A percentile compares a stretch with the other conserved stretches of the same genome.
phyloP scores from a whole-genome alignment of 2,113 vertebrate genomes.

The Actenoides hombroni region DNA sequence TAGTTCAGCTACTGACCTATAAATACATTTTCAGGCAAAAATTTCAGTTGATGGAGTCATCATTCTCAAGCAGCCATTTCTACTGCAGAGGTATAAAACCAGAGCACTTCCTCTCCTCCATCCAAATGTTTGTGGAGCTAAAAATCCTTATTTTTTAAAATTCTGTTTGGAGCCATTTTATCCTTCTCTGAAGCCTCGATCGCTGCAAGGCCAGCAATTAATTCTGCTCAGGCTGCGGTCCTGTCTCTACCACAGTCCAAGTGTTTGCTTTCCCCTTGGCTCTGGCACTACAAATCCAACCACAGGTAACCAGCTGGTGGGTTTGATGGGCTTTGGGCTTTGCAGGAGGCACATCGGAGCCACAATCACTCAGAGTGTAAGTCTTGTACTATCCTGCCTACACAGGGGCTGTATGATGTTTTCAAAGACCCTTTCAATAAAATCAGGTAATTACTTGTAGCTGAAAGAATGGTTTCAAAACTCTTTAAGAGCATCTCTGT shows the following conservation, averaged over 20 bases:
- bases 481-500: background rate
- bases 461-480: background rate
- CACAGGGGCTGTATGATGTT: background rate
- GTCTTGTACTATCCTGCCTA: background rate
- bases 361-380: background rate
- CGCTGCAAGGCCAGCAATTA: background rate
- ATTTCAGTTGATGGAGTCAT: too few species aligned
- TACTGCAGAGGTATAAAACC: background rate
- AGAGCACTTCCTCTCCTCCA: fast-evolving
- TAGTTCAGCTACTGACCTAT: background rate
- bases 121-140: background rate
- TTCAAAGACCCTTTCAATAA: background rate
- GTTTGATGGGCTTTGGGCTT: background rate
- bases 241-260: fast-evolving
- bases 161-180: background rate
- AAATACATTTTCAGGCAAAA: background rate
- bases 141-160: background rate
- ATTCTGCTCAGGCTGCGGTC: background rate
- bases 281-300: background rate
- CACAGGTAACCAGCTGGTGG: background rate
- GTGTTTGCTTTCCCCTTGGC: background rate
- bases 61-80: background rate
- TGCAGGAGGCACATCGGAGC: background rate
- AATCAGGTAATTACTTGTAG: background rate
- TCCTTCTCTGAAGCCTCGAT: background rate